phyloP scores from a whole-genome alignment of 2,113 vertebrate genomes.

The Gobiocypris rarus region DNA sequence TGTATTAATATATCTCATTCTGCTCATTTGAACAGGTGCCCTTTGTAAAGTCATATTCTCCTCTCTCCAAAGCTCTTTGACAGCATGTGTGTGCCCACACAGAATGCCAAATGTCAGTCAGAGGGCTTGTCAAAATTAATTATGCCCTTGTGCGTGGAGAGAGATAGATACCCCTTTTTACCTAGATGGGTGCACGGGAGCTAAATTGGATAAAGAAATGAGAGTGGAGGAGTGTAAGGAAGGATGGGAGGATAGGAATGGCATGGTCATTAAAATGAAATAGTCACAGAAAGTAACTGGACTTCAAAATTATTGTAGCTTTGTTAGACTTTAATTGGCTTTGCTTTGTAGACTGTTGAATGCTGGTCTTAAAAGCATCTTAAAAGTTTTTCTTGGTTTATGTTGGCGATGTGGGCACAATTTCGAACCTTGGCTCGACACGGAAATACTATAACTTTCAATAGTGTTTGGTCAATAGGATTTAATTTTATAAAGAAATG shows the following conservation, averaged over 20 bases:
- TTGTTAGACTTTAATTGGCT: conserved; percentile 1
- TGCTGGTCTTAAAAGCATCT: neutral
- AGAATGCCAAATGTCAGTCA: conserved; percentile 66
- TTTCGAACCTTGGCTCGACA: neutral
- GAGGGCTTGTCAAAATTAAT: conserved; percentile 62
- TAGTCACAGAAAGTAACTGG: neutral
- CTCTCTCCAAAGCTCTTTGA: conserved; percentile 28
- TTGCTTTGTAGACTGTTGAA: neutral
- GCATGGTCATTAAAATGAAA: conserved; percentile 20
- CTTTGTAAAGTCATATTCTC: conserved; percentile 40
- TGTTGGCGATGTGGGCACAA: neutral
- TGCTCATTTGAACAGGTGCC: conserved; percentile 51
- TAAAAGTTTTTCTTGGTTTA: neutral
- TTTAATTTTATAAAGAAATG: neutral
- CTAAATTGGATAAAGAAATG: conserved; percentile 13
- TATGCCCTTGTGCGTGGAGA: conserved; percentile 46
- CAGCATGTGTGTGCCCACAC: neutral
- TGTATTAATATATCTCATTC: conserved; percentile 30
- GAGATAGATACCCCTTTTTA: neutral
- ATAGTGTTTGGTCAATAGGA: neutral
- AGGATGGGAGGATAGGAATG: neutral
- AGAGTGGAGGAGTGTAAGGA: conserved; percentile 1
- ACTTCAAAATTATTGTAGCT: conserved; percentile 4
- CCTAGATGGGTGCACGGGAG: neutral
- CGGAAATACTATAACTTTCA: neutral